Conservation (phyloP, 2,113 vertebrate genomes). For the Girardinichthys multiradiatus region DNA sequence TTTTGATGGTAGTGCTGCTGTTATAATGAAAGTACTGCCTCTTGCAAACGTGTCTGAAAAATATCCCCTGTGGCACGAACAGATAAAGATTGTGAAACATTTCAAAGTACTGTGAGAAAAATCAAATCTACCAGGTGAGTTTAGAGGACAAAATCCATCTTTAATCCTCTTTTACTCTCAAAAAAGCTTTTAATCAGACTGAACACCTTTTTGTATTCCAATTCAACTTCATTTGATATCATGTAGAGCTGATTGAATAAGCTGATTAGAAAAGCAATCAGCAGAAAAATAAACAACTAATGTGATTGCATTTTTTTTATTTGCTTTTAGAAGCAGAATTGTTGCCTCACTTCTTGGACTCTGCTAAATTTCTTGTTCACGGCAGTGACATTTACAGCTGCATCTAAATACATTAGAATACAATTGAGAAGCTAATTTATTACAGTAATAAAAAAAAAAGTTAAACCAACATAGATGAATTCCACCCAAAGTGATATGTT, state of each 20-base stretch:
- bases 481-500: too few species aligned
- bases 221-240: neutral
- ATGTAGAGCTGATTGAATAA: neutral
- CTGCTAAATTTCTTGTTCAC: neutral
- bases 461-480: too few species aligned
- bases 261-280: neutral
- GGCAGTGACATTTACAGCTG: neutral
- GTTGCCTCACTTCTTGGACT: neutral
- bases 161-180: neutral
- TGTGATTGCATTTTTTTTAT: neutral
- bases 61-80: too few species aligned
- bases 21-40: neutral
- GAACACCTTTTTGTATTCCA: neutral
- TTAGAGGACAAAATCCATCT: too few species aligned
- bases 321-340: neutral
- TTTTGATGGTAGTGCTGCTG: conserved; percentile 12
- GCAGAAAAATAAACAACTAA: neutral
- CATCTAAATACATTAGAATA: neutral
- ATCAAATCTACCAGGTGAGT: neutral
- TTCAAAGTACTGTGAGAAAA: neutral
- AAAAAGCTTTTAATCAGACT: neutral
- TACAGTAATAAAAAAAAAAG: neutral
- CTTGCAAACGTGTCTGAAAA: neutral
- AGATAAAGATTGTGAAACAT: neutral
- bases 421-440: neutral